These are phyloP conservation scores for Bugula neritina DNA, from an alignment of 2,888 invertebrate species.

Conservation along the genomic window DNA sequence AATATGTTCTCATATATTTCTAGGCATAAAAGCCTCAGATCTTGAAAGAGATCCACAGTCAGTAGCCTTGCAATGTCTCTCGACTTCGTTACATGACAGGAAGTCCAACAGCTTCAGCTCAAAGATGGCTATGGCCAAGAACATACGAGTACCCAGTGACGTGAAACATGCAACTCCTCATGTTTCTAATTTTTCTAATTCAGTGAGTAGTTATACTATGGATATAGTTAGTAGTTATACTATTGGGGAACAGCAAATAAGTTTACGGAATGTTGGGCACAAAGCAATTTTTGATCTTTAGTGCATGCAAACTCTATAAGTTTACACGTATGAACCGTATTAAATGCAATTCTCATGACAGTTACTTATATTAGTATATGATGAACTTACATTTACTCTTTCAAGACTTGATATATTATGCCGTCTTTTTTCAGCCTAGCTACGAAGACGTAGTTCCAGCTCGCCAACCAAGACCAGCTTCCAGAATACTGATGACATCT, in stretches of 20 bases:
- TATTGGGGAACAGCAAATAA: too few species aligned
- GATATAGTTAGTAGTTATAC: too few species aligned
- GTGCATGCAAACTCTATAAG: too few species aligned
- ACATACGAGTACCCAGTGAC: background rate
- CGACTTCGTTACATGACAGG: background rate
- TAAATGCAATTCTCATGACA: too few species aligned
- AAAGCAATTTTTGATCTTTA: too few species aligned
- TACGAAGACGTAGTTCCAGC: background rate
- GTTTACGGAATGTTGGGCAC: too few species aligned
- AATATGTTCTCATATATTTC: too few species aligned
- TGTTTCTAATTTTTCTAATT: background rate
- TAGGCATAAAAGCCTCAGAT: conserved; percentile 18
- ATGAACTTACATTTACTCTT: too few species aligned
- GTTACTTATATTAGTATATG: too few species aligned
- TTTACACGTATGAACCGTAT: too few species aligned
- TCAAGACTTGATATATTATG: too few species aligned
- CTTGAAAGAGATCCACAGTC: conserved; percentile 18
- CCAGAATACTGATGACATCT: conserved; percentile 12
- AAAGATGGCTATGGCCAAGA: conserved; percentile 26
- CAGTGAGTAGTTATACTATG: background rate
- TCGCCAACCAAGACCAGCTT: background rate
- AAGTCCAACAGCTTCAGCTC: conserved; percentile 12
- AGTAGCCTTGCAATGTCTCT: background rate
- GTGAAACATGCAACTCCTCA: background rate
- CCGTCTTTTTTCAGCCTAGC: background rate